Percentiles rank a stretch among this genome's conserved stretches.
Evolutionary conservation across 1,140 invertebrate genomes (phyloP).

Genomic region (Bombus waltoni): DNA sequence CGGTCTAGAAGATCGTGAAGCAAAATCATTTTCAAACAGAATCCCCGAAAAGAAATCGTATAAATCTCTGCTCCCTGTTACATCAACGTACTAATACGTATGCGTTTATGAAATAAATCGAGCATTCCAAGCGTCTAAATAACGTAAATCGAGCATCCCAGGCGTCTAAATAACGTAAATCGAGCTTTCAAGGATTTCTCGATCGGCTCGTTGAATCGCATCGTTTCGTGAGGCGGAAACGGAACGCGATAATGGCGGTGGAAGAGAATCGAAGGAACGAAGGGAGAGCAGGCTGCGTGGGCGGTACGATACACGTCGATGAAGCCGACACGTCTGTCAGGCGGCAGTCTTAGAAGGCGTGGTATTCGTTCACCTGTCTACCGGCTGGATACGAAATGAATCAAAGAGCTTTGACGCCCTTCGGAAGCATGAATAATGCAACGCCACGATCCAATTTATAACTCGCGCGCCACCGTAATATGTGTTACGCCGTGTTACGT

Average conservation of each 20-base stretch:
- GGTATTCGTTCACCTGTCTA: slow-evolving; percentile 60
- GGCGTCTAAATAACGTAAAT: not conserved
- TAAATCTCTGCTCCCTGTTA: too few relatives aligned
- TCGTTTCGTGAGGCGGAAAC: not conserved
- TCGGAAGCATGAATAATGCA: slow-evolving; percentile 78
- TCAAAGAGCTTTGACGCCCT: slow-evolving; percentile 77
- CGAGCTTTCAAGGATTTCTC: not conserved
- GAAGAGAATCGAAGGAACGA: not conserved
- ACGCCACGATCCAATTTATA: slow-evolving; percentile 76
- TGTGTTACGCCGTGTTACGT: slow-evolving; percentile 70
- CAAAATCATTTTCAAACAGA: too few relatives aligned
- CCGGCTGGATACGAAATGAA: slow-evolving; percentile 76
- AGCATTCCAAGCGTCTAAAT: too few relatives aligned
- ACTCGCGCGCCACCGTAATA: slow-evolving; percentile 74
- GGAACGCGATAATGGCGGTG: not conserved
- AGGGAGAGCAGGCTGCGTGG: not conserved
- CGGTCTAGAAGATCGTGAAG: too few relatives aligned
- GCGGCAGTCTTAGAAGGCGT: slow-evolving; percentile 49
- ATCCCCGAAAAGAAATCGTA: too few relatives aligned
- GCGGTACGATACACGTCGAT: slow-evolving; percentile 26
- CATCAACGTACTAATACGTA: too few relatives aligned
- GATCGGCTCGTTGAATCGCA: not conserved
- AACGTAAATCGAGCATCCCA: too few relatives aligned
- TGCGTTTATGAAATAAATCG: too few relatives aligned
- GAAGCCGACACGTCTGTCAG: slow-evolving; percentile 58